Evolutionary conservation across 2,797 vertebrate genomes (phyloP).

Genomic region (Trachurus trachurus): DNA sequence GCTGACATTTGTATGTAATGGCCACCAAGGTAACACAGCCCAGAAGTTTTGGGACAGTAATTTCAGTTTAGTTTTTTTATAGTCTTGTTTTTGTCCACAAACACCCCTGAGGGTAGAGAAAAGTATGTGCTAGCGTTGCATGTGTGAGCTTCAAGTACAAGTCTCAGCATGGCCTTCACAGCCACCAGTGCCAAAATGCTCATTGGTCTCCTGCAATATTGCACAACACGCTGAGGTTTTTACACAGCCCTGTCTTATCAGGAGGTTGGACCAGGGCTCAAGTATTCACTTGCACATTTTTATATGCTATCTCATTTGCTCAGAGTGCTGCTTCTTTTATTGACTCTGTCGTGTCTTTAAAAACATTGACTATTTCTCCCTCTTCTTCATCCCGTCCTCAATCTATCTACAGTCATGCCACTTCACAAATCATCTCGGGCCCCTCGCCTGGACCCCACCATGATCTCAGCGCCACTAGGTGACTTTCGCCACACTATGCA

Average conservation of each 20-base stretch:
- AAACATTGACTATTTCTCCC: slow-evolving; percentile 14
- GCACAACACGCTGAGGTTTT: slow-evolving; percentile 66
- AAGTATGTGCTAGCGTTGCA: slow-evolving; percentile 85
- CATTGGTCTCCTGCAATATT: slow-evolving; percentile 73
- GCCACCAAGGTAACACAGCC: background rate
- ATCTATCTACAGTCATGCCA: slow-evolving; percentile 85
- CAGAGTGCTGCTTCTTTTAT: background rate
- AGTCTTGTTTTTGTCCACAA: slow-evolving; percentile 64
- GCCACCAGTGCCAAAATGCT: slow-evolving; percentile 65
- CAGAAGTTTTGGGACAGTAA: background rate
- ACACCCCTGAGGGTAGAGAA: slow-evolving; percentile 74
- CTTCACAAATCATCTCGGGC: slow-evolving; percentile 91
- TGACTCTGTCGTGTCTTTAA: background rate
- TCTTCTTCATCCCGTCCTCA: slow-evolving; percentile 1
- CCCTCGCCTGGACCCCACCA: slow-evolving; percentile 89
- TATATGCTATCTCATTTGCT: background rate
- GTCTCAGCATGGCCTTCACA: slow-evolving; percentile 86
- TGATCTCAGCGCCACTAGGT: slow-evolving; percentile 90
- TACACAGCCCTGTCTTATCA: slow-evolving; percentile 49
- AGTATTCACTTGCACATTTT: background rate
- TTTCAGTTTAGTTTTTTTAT: slow-evolving; percentile 23
- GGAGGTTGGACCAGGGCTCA: slow-evolving; percentile 6
- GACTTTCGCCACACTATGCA: slow-evolving; percentile 97
- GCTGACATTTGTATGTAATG: background rate
- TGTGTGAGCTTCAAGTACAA: slow-evolving; percentile 80